These are phyloP conservation scores for Xiphias gladius DNA, from an alignment of 2,113 vertebrate species.

Conservation along the genomic window DNA sequence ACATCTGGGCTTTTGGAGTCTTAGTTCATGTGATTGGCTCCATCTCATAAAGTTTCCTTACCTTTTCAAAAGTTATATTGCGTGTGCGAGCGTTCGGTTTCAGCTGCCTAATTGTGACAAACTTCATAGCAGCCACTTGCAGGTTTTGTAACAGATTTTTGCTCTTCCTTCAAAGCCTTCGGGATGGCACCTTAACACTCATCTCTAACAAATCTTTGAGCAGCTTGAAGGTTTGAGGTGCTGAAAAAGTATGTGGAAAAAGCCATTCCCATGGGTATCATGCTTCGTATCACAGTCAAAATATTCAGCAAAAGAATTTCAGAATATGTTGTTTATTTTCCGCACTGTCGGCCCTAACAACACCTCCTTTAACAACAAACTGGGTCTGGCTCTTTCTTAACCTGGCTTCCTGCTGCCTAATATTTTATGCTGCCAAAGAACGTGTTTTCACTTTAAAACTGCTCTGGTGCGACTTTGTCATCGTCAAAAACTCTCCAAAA, in stretches of 20 bases:
- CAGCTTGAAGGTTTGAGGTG: background rate
- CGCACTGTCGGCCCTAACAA: background rate
- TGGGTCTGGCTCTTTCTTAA: background rate
- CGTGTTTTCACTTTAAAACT: conserved; percentile 9
- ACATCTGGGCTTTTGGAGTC: too few species aligned
- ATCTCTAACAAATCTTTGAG: too few species aligned
- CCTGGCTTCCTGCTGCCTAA: background rate
- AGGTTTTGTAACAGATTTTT: background rate
- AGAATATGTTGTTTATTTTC: background rate
- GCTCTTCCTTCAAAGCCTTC: background rate
- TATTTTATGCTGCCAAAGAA: background rate
- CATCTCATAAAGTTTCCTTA: too few species aligned
- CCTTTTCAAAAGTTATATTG: too few species aligned
- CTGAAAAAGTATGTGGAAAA: background rate
- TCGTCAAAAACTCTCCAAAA: background rate
- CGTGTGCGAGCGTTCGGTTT: too few species aligned
- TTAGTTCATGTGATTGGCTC: too few species aligned
- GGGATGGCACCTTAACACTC: too few species aligned
- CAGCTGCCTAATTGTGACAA: too few species aligned
- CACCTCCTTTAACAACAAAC: background rate
- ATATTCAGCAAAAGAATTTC: background rate
- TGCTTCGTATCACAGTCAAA: background rate
- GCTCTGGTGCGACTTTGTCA: background rate
- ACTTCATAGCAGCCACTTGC: too few species aligned
- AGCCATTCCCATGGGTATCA: background rate